Base-by-base conservation (phyloP, 2,888 invertebrate species). In the Xylota segnis region DNA sequence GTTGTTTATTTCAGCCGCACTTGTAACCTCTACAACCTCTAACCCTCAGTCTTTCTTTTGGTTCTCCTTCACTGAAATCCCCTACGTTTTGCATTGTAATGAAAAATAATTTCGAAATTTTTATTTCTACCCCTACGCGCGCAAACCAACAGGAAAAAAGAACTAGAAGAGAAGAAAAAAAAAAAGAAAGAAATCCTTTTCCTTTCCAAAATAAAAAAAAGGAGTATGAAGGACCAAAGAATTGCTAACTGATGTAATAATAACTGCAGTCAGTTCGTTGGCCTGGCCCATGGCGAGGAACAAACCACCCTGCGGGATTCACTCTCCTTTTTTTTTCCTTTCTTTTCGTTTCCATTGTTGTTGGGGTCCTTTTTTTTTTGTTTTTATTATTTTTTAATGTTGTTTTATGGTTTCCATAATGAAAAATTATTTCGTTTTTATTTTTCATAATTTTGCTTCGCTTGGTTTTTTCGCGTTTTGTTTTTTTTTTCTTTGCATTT, bases 381-480 rank as follows among this genome's bases (percentile, higher is more conserved):
- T 56, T 74, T 74, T 68, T 70, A 68, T 61, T 78, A 54, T 56
- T 70, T 83, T 83, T 83, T 68, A 79, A 84, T 84, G 75, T 79
- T 84, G 83, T 84, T 84, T 84, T 84, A 84, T 79, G 83, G 68
- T 84, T 84, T 79, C 75, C 50, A 79, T 84, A 84, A 84, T 84
- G 83, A 79, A 84, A 84, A 84, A 83, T 83, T 79, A 83, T 83
- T 83, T 83, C 71, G 68, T 54, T 79, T 83, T 83, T 83, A 74
- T 83, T 76, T 43, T 83, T 83, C 72, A 83, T 79, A 79, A 83
- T 83, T 83, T 79, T 54, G 66, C 54, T 61, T 66, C 45, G 50
- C 9, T 65, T 23, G 7, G 10, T 37, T 50, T 50, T 45, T 40
- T 40, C 14, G 23, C 34, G 12, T 12, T 74, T 61, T 78, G 34